phyloP scores from a whole-genome alignment of 1,140 invertebrate species.

The Probaryconus sp. region DNA sequence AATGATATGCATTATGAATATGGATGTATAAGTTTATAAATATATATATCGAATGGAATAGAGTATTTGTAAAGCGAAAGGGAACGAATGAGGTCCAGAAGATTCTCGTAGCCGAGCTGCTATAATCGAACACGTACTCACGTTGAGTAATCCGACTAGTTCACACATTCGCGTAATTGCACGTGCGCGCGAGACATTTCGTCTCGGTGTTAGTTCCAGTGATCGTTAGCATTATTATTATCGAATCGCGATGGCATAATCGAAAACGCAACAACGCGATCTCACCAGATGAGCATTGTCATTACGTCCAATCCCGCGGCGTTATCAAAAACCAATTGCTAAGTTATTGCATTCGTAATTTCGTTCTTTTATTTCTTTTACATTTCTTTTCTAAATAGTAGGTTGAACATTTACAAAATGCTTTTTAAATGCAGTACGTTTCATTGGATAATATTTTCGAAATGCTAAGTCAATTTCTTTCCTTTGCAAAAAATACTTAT shows the following conservation, averaged over 20 bases:
- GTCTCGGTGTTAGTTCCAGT: slow-evolving; percentile 31
- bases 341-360: slow-evolving; percentile 8
- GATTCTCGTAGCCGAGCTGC: slow-evolving; percentile 43
- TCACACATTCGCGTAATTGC: slow-evolving; percentile 49
- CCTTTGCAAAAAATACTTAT: too few species aligned
- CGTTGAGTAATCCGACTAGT: slow-evolving; percentile 55
- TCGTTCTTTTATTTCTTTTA: too few species aligned
- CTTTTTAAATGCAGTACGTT: too few species aligned
- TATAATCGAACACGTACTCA: slow-evolving; percentile 48
- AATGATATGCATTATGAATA: too few species aligned
- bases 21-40: too few species aligned
- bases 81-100: slow-evolving; percentile 51
- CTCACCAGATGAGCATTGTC: slow-evolving; percentile 52
- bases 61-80: slow-evolving; percentile 37
- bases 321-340: slow-evolving; percentile 41
- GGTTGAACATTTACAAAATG: too few species aligned
- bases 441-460: too few species aligned
- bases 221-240: slow-evolving; percentile 55
- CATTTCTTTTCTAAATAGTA: too few species aligned
- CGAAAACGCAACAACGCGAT: slow-evolving; percentile 45
- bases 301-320: slow-evolving; percentile 35
- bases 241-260: slow-evolving; percentile 59
- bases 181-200: slow-evolving; percentile 44
- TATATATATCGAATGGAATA: slow-evolving; percentile 15
- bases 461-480: too few species aligned